Percentiles rank a stretch among this genome's conserved stretches.
Evolutionary conservation across 2,113 vertebrate genomes (phyloP).

Genomic region (Xenotilapia caudafasciata): DNA sequence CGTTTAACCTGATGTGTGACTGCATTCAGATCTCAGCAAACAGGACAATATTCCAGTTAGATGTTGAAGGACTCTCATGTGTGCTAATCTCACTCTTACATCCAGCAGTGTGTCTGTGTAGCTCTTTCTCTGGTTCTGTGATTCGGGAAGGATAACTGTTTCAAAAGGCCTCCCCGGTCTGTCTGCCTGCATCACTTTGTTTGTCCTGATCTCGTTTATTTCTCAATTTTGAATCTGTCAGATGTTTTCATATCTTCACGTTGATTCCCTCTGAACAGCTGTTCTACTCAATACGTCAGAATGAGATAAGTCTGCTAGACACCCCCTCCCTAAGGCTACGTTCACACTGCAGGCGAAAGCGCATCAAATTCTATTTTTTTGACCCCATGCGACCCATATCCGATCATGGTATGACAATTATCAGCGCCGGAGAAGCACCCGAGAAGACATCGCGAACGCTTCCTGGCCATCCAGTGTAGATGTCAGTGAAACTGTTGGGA

Average conservation of each 20-base stretch:
- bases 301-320: neutral
- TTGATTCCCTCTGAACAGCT: neutral
- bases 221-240: neutral
- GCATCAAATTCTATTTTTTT: neutral
- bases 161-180: neutral
- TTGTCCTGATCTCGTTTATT: neutral
- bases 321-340: neutral
- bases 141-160: rapidly evolving
- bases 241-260: neutral
- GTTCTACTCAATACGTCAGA: neutral
- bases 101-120: neutral
- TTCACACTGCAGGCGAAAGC: neutral
- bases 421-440: too few relatives aligned
- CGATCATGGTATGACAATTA: rapidly evolving
- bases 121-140: neutral
- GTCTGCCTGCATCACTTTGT: neutral
- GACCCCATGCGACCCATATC: rapidly evolving
- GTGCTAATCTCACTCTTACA: neutral
- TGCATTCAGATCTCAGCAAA: neutral
- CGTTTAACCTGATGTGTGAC: neutral
- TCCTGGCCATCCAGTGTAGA: too few relatives aligned
- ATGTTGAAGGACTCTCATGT: neutral
- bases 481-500: too few relatives aligned
- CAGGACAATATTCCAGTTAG: neutral
- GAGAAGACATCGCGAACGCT: too few relatives aligned